Conservation (phyloP, 1,140 invertebrate species). For the Tetramorium alpestre region DNA sequence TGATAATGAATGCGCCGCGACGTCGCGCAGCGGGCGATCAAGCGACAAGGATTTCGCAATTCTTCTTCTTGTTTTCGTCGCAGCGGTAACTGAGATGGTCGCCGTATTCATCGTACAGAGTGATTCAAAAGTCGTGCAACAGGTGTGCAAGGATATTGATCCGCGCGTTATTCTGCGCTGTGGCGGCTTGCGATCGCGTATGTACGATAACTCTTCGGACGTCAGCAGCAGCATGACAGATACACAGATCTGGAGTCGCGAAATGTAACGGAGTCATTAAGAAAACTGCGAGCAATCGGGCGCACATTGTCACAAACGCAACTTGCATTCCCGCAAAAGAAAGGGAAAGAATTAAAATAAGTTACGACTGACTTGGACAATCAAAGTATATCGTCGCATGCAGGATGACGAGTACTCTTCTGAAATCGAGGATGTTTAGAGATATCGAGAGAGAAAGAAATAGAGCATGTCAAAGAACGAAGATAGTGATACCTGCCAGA, state of each 20-base stretch:
- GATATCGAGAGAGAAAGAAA: constrained; percentile 45
- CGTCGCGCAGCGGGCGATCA: constrained; percentile 34
- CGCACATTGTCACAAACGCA: not conserved
- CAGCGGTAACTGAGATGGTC: constrained; percentile 17
- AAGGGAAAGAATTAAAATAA: not conserved
- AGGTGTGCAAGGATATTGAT: constrained; percentile 57
- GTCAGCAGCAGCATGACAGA: constrained; percentile 25
- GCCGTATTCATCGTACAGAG: constrained; percentile 55
- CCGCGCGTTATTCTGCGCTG: not conserved
- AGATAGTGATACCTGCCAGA: constrained; percentile 40
- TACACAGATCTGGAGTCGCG: constrained; percentile 1
- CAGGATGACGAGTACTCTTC: not conserved
- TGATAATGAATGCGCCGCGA: constrained; percentile 70
- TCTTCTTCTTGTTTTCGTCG: constrained; percentile 48
- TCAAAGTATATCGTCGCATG: not conserved
- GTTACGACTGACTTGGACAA: not conserved
- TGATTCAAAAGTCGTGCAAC: constrained; percentile 57
- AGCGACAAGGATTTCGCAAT: constrained; percentile 51
- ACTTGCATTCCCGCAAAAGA: too few relatives aligned
- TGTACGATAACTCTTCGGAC: not conserved
- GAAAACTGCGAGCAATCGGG: not conserved
- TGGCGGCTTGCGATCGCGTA: constrained; percentile 11
- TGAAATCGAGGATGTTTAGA: constrained; percentile 18
- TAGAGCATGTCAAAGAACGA: not conserved
- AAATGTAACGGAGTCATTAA: constrained; percentile 14